Conservation (phyloP, 1,140 invertebrate genomes). For the Drosophila arizonae region DNA sequence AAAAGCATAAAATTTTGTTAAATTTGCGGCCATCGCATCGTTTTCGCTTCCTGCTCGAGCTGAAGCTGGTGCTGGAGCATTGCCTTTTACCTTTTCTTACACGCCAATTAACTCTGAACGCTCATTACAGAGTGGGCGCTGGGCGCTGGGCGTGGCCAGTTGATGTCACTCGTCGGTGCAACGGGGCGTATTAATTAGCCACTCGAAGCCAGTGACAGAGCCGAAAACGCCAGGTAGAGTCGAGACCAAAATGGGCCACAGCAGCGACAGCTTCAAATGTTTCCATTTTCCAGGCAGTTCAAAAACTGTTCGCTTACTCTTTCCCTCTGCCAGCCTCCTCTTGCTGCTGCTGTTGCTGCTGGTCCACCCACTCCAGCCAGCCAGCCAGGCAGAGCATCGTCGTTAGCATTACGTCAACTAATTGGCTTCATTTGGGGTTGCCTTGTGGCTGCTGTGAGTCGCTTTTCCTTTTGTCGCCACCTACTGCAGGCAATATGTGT, state of each 20-base stretch:
- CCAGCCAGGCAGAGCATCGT: constrained; percentile 34
- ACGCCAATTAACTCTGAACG: constrained; percentile 78
- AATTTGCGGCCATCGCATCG: constrained; percentile 45
- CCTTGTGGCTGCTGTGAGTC: constrained; percentile 52
- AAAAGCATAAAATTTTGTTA: constrained; percentile 70
- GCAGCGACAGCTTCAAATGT: constrained; percentile 58
- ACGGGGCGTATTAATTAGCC: constrained; percentile 77
- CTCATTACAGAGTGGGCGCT: constrained; percentile 60
- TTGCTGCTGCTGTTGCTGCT: not conserved
- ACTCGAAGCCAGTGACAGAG: constrained; percentile 61
- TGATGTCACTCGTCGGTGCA: constrained; percentile 62
- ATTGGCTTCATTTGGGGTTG: constrained; percentile 78
- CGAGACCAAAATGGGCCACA: not conserved
- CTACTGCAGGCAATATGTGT: constrained; percentile 26
- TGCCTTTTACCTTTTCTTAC: constrained; percentile 60
- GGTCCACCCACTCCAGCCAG: not conserved
- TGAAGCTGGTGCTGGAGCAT: not conserved
- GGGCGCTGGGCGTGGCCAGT: constrained; percentile 41
- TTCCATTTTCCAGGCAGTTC: constrained; percentile 73
- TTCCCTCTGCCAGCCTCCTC: not conserved
- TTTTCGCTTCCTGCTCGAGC: constrained; percentile 9
- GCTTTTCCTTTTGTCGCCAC: constrained; percentile 32
- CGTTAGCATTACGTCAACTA: constrained; percentile 78
- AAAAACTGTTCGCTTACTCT: constrained; percentile 51
- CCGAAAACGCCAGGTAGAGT: constrained; percentile 3